Percentiles rank a stretch among this genome's conserved stretches.
phyloP scores from a whole-genome alignment of 1,140 invertebrate genomes.

The Agrypnia vestita region DNA sequence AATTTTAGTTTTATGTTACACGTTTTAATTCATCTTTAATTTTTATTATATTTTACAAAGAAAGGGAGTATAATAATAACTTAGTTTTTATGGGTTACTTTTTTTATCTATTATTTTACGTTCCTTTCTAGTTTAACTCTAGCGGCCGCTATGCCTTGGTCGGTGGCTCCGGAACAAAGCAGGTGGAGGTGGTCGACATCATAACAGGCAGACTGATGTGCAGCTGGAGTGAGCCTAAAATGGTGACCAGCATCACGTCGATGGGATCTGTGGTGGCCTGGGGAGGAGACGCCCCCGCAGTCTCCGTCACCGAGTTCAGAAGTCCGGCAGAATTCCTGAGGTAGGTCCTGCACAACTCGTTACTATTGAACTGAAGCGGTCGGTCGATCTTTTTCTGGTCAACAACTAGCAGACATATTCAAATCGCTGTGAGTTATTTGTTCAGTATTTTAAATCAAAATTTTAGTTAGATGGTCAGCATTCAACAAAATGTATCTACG shows the following conservation, averaged over 20 bases:
- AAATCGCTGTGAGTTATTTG: too few relatives aligned
- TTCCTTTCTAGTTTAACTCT: slow-evolving; percentile 65
- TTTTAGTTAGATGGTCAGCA: too few relatives aligned
- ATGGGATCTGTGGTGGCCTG: slow-evolving; percentile 19
- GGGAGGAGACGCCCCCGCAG: slow-evolving; percentile 10
- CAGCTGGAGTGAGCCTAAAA: slow-evolving; percentile 13
- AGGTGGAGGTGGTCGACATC: slow-evolving; percentile 69
- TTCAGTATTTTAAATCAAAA: too few relatives aligned
- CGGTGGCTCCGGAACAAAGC: slow-evolving; percentile 69
- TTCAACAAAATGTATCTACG: too few relatives aligned
- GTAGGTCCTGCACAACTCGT: neutral
- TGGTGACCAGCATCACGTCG: slow-evolving; percentile 12
- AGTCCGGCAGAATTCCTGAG: neutral
- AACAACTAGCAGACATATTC: too few relatives aligned
- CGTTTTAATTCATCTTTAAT: too few relatives aligned
- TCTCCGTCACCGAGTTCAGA: slow-evolving; percentile 16
- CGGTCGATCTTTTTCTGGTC: too few relatives aligned
- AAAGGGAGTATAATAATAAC: too few relatives aligned
- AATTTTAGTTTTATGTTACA: too few relatives aligned
- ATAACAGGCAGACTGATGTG: slow-evolving; percentile 60
- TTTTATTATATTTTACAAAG: too few relatives aligned
- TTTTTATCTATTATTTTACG: neutral
- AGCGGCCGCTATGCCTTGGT: slow-evolving; percentile 69
- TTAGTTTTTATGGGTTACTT: too few relatives aligned
- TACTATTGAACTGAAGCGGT: too few relatives aligned